These are phyloP conservation scores for Magallana nippona DNA, from an alignment of 2,888 invertebrate species.

Conservation along the genomic window DNA sequence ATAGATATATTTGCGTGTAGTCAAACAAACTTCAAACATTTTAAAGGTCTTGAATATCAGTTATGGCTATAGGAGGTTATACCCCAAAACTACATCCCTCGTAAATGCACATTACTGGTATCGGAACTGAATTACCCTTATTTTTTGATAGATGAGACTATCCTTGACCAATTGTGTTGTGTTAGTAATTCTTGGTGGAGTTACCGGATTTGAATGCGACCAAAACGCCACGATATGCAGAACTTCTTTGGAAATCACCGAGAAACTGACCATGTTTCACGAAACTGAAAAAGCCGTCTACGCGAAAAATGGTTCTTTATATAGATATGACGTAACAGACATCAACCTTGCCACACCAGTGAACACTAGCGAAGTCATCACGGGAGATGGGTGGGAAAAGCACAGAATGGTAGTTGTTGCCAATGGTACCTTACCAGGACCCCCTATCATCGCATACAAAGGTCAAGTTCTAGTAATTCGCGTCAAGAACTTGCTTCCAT, in stretches of 20 bases:
- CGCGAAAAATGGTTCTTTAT: slow-evolving; percentile 59
- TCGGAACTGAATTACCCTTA: too few species aligned
- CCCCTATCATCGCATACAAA: slow-evolving; percentile 70
- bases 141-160: background rate
- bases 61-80: too few species aligned
- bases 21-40: too few species aligned
- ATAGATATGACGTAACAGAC: slow-evolving; percentile 63
- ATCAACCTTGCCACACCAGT: slow-evolving; percentile 53
- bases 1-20: too few species aligned
- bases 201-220: slow-evolving; percentile 45
- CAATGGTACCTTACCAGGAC: slow-evolving; percentile 72
- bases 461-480: slow-evolving; percentile 67
- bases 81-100: too few species aligned
- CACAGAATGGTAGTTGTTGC: slow-evolving; percentile 65
- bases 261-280: slow-evolving; percentile 63
- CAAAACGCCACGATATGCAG: slow-evolving; percentile 56
- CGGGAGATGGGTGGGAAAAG: slow-evolving; percentile 66
- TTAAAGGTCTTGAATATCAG: too few species aligned
- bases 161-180: background rate
- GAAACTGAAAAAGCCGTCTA: slow-evolving; percentile 54
- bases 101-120: too few species aligned
- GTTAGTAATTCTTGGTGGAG: background rate
- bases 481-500: slow-evolving; percentile 68
- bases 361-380: slow-evolving; percentile 63
- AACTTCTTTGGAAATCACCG: slow-evolving; percentile 42